Evolutionary conservation across 2,888 invertebrate genomes (phyloP).

Genomic region (Epinotia bilunana): DNA sequence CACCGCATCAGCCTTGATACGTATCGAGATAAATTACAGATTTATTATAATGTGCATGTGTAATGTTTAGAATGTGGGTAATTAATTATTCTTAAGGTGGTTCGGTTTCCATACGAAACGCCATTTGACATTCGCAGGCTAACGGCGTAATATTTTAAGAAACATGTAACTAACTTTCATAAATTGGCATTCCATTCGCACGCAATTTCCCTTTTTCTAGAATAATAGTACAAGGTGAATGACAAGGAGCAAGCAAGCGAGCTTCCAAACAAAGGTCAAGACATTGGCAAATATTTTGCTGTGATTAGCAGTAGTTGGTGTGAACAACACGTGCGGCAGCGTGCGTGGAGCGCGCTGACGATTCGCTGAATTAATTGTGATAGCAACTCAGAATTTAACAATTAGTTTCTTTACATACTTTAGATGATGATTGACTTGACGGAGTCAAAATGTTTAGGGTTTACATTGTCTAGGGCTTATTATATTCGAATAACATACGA

Average conservation of each 20-base stretch:
- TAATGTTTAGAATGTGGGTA: not conserved
- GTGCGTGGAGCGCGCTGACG: not conserved
- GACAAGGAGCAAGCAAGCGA: constrained; percentile 9
- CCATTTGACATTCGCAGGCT: too few relatives aligned
- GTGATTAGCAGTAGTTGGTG: constrained; percentile 14
- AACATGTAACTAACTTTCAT: too few relatives aligned
- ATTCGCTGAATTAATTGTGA: not conserved
- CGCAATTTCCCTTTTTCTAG: too few relatives aligned
- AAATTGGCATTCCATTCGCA: too few relatives aligned
- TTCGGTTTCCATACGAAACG: too few relatives aligned
- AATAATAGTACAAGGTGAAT: not conserved
- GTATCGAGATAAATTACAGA: constrained; percentile 25
- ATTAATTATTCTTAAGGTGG: not conserved
- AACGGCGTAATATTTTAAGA: too few relatives aligned
- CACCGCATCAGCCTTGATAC: constrained; percentile 20
- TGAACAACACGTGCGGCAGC: constrained; percentile 12
- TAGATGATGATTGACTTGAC: not conserved
- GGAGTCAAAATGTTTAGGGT: not conserved
- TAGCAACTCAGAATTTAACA: not conserved
- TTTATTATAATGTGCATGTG: constrained; percentile 11
- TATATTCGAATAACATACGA: not conserved
- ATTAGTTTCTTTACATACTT: not conserved
- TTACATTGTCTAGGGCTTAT: not conserved
- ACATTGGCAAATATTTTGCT: constrained; percentile 28
- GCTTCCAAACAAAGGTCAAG: constrained; percentile 13